Evolutionary conservation across 2,888 invertebrate genomes (phyloP).

Genomic region (Drosophila robusta): DNA sequence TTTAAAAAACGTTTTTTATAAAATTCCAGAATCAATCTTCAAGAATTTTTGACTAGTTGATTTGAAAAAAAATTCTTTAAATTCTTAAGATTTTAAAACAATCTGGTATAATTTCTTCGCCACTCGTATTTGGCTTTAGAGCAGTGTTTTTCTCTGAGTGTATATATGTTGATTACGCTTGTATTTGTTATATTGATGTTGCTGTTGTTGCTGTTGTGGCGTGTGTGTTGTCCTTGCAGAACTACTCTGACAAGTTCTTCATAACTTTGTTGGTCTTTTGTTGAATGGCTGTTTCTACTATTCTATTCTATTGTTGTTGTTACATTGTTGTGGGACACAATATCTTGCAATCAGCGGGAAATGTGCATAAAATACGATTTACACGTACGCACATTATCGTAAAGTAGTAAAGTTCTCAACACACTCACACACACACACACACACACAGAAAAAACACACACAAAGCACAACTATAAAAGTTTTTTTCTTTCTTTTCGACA

Average conservation of each 20-base stretch:
- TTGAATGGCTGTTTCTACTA: constrained; percentile 8
- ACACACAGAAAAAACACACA: constrained; percentile 4
- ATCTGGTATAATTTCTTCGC: too few relatives aligned
- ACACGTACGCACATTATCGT: constrained; percentile 80
- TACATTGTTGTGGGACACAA: constrained; percentile 65
- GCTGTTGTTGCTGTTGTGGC: constrained; percentile 11
- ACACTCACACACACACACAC: constrained; percentile 12
- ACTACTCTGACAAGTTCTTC: constrained; percentile 39
- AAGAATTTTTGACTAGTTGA: too few relatives aligned
- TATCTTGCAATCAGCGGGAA: constrained; percentile 76
- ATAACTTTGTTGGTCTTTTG: constrained; percentile 43
- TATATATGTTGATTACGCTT: constrained; percentile 47
- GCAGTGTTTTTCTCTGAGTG: too few relatives aligned
- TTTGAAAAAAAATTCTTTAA: too few relatives aligned
- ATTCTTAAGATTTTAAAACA: too few relatives aligned
- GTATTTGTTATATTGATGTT: constrained; percentile 29
- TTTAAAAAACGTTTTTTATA: too few relatives aligned
- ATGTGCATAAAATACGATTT: constrained; percentile 81
- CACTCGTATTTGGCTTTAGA: too few relatives aligned
- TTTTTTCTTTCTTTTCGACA: constrained; percentile 13
- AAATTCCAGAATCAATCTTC: too few relatives aligned
- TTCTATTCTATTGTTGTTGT: constrained; percentile 51
- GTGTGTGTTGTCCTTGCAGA: constrained; percentile 22
- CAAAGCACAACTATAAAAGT: constrained; percentile 51
- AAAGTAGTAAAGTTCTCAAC: constrained; percentile 68